Evolutionary conservation across 1,140 invertebrate genomes (phyloP).

Genomic region (Anagrus nilaparvatae): DNA sequence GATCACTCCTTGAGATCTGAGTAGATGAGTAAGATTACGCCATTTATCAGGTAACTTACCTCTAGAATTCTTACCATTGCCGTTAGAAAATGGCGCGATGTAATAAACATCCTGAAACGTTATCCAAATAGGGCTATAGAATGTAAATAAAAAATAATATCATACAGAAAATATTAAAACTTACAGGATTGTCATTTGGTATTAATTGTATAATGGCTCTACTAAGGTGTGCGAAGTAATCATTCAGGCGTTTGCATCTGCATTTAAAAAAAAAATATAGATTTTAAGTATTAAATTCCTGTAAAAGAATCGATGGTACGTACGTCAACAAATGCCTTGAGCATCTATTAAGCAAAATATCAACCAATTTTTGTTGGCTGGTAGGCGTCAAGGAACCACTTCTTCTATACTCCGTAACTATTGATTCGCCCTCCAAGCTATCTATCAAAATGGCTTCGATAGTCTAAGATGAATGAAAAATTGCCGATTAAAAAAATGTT

Average conservation of each 20-base stretch:
- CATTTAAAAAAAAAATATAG: not conserved
- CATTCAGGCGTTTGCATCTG: constrained; percentile 2
- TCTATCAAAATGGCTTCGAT: constrained; percentile 5
- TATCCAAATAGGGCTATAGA: too few relatives aligned
- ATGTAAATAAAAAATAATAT: not conserved
- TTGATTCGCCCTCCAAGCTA: constrained; percentile 7
- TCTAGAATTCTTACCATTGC: constrained; percentile 8
- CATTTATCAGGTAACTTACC: constrained; percentile 10
- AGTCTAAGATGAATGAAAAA: not conserved
- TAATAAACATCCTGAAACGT: constrained; percentile 8
- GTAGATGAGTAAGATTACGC: constrained; percentile 5
- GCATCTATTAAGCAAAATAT: constrained; percentile 2
- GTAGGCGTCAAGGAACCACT: constrained; percentile 4
- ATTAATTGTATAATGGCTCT: constrained; percentile 3
- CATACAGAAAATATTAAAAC: not conserved
- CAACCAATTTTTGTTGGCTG: constrained; percentile 3
- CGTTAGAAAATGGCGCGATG: not conserved
- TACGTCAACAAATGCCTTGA: constrained; percentile 3
- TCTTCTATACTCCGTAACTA: constrained; percentile 3
- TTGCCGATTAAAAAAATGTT: not conserved
- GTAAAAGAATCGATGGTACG: not conserved
- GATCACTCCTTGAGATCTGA: constrained; percentile 1
- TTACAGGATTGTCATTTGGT: constrained; percentile 8
- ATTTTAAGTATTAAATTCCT: not conserved
- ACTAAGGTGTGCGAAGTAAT: constrained; percentile 6